Evolutionary conservation across 2,113 vertebrate genomes (phyloP), one percentile per base, ranked within the genome.

Genomic region (Hippoglossus stenolepis): DNA sequence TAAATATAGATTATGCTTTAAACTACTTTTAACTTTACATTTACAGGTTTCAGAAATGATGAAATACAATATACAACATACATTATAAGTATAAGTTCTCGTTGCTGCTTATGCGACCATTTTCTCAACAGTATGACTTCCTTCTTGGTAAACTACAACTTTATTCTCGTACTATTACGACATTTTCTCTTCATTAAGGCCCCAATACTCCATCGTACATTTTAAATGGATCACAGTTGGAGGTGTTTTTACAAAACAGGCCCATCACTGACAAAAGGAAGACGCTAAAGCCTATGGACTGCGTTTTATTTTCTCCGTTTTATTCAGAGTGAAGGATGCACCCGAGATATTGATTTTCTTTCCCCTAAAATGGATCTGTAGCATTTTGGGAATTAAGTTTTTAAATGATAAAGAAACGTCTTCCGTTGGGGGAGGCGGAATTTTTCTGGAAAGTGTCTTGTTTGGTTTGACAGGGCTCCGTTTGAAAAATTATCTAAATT

Each of bases 341-440:
- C 21, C 35, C 24, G 9, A 65, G 61, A 45, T 81, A 90, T 85
- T 73, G 84, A 87, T 90, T 89, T 86, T 60, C 80, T 74, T 73
- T 85, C 85, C 51, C 26, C 65, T 8, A 17, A 54, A 85, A 90
- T 84, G 57, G 67, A 84, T 87, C 68, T 70, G 63, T 45, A 77
- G 80, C 83, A 84, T 79, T 86, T 85, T 65, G 45, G 49, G 80
- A 62, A 83, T 74, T 3, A 80, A 49, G 31, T 59, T 80, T 79
- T 82, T 40, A 78, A 80, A 78, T 71, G 21, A 58, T 64, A 63
- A 73, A 53, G 68, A 73, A 47, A 60, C 53, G 6, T 5, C 13
- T 15, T 20, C 60, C 53, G 79, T 72, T 5, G 11, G 21, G 56
- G 17, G 45, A 66, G 70, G 31, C 6, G 31, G 31, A 31, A 7